These are phyloP conservation scores for Erpobdella octoculata DNA, from an alignment of 2,888 invertebrate species.

Conservation along the genomic window DNA sequence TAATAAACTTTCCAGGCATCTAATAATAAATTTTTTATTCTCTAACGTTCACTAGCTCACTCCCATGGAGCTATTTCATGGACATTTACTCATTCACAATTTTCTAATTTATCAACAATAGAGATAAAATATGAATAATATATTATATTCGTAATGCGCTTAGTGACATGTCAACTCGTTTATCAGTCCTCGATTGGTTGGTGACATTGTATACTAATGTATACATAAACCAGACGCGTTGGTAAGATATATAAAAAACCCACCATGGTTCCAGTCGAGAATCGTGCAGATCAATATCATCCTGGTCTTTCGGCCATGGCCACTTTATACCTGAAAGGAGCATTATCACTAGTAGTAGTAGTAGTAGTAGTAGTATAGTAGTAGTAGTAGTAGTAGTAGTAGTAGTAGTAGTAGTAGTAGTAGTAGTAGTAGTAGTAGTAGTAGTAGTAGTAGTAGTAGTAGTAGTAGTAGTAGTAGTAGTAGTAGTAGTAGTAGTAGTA, in stretches of 20 bases:
- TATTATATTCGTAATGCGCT: too few relatives aligned
- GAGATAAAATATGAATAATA: too few relatives aligned
- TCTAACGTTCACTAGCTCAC: too few relatives aligned
- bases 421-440: constrained; percentile 31
- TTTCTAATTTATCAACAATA: too few relatives aligned
- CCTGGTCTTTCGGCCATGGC: constrained; percentile 21
- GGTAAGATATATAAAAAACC: background rate
- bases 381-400: constrained; percentile 31
- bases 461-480: constrained; percentile 31
- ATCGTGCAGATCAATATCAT: constrained; percentile 70
- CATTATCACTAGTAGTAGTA: background rate
- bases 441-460: constrained; percentile 31
- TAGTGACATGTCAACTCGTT: too few relatives aligned
- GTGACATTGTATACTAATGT: background rate
- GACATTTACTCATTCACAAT: too few relatives aligned
- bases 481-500: constrained; percentile 30
- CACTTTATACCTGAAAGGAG: constrained; percentile 25
- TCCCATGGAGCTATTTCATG: too few relatives aligned
- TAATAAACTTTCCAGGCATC: too few relatives aligned
- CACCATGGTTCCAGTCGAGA: constrained; percentile 88
- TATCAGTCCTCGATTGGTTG: too few relatives aligned
- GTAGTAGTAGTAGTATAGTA: too few relatives aligned
- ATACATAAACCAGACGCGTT: background rate
- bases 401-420: constrained; percentile 31
- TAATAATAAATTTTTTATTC: too few relatives aligned